phyloP scores from a whole-genome alignment of 1,140 invertebrate genomes.

The Berghia stephanieae region DNA sequence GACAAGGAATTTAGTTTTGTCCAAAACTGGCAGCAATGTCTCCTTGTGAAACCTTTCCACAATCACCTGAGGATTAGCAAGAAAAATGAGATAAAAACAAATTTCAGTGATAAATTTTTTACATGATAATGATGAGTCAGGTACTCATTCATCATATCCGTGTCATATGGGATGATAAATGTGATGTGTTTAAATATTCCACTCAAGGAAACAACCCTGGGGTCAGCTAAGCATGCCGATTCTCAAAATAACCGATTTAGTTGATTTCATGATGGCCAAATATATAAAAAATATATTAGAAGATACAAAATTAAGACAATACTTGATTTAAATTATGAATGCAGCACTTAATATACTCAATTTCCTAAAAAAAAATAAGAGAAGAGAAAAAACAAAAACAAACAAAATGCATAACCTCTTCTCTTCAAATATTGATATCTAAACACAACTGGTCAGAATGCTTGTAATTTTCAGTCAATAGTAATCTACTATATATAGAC shows the following conservation, averaged over 20 bases:
- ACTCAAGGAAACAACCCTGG: neutral
- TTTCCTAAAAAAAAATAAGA: neutral
- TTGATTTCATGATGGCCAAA: neutral
- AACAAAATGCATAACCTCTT: no score
- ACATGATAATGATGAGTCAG: neutral
- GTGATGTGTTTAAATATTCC: neutral
- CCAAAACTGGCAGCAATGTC: slow-evolving; percentile 72
- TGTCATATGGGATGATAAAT: neutral
- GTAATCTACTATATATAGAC: neutral
- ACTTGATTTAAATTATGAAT: neutral
- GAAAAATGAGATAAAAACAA: neutral
- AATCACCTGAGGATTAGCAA: slow-evolving; percentile 67
- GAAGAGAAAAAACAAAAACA: no score
- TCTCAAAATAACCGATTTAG: neutral
- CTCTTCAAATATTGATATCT: neutral
- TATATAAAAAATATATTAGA: neutral
- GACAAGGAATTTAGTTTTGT: slow-evolving; percentile 76
- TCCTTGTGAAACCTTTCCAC: slow-evolving; percentile 74
- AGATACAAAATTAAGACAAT: neutral
- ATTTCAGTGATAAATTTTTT: neutral
- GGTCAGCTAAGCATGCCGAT: neutral
- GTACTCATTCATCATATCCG: neutral
- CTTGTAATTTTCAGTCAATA: neutral
- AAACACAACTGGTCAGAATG: neutral
- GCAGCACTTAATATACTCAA: neutral